Conservation (phyloP, 2,888 invertebrate species). For the Phengaris arion region DNA sequence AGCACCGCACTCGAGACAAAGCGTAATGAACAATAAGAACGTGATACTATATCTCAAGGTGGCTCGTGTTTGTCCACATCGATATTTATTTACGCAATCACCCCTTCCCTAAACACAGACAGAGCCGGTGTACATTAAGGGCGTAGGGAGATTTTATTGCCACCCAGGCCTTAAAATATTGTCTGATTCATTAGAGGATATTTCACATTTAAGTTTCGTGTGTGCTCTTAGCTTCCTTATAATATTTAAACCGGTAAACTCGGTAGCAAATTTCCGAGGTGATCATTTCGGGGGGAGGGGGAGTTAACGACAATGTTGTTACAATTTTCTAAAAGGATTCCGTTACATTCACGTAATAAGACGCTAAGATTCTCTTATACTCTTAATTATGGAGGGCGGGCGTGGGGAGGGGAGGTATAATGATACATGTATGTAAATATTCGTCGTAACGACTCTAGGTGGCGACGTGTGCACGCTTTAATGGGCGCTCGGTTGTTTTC, state of each 20-base stretch:
- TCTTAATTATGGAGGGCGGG: conserved; percentile 73
- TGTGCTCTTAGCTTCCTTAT: conserved; percentile 62
- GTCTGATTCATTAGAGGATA: conserved; percentile 80
- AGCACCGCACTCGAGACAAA: conserved; percentile 2
- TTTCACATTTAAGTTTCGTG: conserved; percentile 77
- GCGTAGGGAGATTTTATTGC: conserved; percentile 74
- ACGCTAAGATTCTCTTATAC: conserved; percentile 79
- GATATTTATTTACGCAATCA: conserved; percentile 71
- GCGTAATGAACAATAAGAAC: conserved; percentile 23
- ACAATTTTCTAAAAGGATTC: conserved; percentile 79
- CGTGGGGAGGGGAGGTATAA: conserved; percentile 59
- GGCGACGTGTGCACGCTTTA: conserved; percentile 74
- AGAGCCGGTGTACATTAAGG: conserved; percentile 75
- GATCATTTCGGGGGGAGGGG: conserved; percentile 64
- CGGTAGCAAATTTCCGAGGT: conserved; percentile 62
- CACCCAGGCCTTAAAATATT: conserved; percentile 77
- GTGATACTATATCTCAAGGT: conserved; percentile 31
- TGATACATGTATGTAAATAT: conserved; percentile 80
- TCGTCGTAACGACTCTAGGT: conserved; percentile 73
- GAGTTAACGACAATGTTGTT: conserved; percentile 68
- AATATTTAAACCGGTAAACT: conserved; percentile 59
- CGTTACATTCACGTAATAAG: conserved; percentile 78
- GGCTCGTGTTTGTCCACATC: conserved; percentile 60
- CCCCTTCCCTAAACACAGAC: conserved; percentile 70
- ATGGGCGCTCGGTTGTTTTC: conserved; percentile 76